These are phyloP conservation scores for Cebuella pygmaea DNA, from an alignment of 2,797 vertebrate genomes.

Conservation along the genomic window DNA sequence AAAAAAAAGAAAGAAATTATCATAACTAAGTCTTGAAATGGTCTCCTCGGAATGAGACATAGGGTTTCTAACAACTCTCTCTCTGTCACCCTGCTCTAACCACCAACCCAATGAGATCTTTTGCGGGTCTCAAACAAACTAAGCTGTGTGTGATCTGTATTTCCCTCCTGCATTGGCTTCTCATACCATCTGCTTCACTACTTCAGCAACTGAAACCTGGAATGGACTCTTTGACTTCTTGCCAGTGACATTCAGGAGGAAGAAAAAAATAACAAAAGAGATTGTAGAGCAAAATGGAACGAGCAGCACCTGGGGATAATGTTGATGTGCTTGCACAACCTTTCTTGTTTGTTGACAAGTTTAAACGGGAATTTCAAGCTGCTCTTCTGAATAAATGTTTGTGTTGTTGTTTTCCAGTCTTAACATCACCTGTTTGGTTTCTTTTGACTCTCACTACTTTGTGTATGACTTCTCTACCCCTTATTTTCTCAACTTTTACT, in stretches of 20 bases:
- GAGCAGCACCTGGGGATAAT: background rate
- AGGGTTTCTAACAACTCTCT: background rate
- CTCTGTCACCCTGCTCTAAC: background rate
- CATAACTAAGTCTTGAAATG: background rate
- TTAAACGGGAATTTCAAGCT: constrained; percentile 68
- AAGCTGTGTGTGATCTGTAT: background rate
- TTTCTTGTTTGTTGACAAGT: constrained; percentile 70
- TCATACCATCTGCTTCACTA: constrained; percentile 67
- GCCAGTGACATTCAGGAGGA: constrained; percentile 49
- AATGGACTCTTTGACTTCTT: constrained; percentile 24
- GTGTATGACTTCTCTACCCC: background rate
- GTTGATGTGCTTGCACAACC: background rate
- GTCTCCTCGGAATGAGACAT: background rate
- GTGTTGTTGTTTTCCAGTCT: background rate
- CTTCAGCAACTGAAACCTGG: constrained; percentile 60
- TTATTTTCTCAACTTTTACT: background rate
- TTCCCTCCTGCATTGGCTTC: constrained; percentile 46
- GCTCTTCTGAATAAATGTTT: constrained; percentile 45
- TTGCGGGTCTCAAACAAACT: constrained; percentile 27
- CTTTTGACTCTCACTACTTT: constrained; percentile 27
- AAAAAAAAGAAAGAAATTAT: background rate
- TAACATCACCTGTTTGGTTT: constrained; percentile 43
- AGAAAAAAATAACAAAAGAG: background rate
- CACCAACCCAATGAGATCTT: background rate
- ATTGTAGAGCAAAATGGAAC: background rate